phyloP scores from a whole-genome alignment of 2,888 invertebrate genomes.

The Lamellibrachia satsuma region DNA sequence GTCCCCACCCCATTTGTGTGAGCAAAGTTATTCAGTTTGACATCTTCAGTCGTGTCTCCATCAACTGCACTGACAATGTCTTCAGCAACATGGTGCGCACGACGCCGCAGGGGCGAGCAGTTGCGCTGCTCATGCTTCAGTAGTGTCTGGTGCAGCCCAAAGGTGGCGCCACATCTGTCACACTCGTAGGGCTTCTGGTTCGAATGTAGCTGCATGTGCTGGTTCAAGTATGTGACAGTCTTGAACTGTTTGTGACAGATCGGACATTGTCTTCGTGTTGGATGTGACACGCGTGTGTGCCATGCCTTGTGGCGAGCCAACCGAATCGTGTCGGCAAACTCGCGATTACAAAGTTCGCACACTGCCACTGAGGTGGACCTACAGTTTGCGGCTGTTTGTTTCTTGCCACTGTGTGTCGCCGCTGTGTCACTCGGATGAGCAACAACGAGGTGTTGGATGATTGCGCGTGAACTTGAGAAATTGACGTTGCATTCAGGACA shows the following conservation, averaged over 20 bases:
- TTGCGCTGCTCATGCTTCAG: conserved; percentile 1
- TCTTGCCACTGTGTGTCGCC: neutral
- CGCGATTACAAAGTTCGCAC: neutral
- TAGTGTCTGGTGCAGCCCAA: conserved; percentile 25
- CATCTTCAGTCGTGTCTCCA: neutral
- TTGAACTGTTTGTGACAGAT: conserved; percentile 29
- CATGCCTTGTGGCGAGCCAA: neutral
- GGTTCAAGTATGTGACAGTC: conserved; percentile 22
- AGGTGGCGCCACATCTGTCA: conserved; percentile 25
- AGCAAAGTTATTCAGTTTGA: neutral
- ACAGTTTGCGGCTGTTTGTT: neutral
- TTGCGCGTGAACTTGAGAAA: conserved; percentile 22
- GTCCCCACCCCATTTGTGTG: neutral
- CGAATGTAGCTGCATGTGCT: conserved; percentile 29
- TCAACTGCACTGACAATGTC: neutral
- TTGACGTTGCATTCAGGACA: conserved; percentile 28
- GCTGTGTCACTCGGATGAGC: neutral
- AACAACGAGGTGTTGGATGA: neutral
- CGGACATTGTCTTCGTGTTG: conserved; percentile 19
- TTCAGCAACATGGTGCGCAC: neutral
- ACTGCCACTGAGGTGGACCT: neutral
- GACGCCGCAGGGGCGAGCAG: neutral
- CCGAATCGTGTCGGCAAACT: neutral
- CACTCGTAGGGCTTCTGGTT: conserved; percentile 31
- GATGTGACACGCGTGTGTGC: neutral